Evolutionary conservation across 2,797 vertebrate genomes (phyloP), one percentile per base, ranked within the genome.

Genomic region (Peromyscus melanophrys): DNA sequence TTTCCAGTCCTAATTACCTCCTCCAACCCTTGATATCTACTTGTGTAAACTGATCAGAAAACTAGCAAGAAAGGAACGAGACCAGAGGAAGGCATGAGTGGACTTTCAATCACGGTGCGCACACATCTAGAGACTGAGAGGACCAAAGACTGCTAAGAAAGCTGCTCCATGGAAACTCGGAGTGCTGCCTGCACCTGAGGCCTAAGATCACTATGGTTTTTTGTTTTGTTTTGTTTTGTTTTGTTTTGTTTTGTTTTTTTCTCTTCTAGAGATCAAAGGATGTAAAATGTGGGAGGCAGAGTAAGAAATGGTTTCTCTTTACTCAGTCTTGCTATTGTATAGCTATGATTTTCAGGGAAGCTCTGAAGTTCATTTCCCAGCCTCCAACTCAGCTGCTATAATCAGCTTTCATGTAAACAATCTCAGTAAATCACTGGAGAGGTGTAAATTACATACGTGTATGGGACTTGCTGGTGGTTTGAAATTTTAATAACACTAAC

Each of bases 401-500:
- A 63, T 93, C 57, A 43, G 67, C 46, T 76, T 94, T 63, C 17
- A 17, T 13, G 1, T 69, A 85, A 97, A 89, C 23, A 63, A 2
- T 65, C 12, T 94, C 37, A 55, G 25, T 81, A 40, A 40, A 7
- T 94, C 34, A 4, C 81, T n/a, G 71, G 43, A 96, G 78, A 52
- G 37, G 19, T 34, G 85, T 43, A 85, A 80, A 88, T 71, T 10
- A 80, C 1, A 69, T 10, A 80, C 1, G 77, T 67, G 52, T n/a
- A 31, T 88, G 9, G 11, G 2, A 81, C 25, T 75, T 73, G 57
- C 2, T 73, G n/a, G 19, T 89, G 29, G 23, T 75, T 96, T 88
- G 43, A 2, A 95, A 92, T 17, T 97, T 97, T 97, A 87, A 82
- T 63, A 94, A 2, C 31, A 67, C 1, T 63, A 86, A 78, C 2